These are phyloP conservation scores for Gasterosteus nipponicus DNA, from an alignment of 2,113 vertebrate genomes.

Conservation along the genomic window DNA sequence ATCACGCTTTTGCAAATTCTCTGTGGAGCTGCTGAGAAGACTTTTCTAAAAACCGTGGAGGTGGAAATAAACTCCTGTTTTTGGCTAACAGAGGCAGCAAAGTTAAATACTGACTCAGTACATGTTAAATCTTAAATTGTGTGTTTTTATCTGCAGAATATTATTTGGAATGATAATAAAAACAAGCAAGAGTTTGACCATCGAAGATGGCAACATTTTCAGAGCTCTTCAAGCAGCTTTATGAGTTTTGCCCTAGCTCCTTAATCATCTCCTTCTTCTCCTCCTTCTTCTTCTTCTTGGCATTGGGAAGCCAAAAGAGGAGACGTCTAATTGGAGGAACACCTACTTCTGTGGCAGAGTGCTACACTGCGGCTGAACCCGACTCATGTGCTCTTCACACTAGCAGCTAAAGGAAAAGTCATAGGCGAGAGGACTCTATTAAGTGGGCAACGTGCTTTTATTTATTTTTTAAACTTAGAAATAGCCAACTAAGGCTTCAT, in stretches of 20 bases:
- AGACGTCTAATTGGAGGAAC: constrained; percentile 23
- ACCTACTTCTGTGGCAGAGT: constrained; percentile 52
- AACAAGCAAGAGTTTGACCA: constrained; percentile 1
- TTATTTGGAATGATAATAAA: constrained; percentile 34
- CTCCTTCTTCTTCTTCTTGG: constrained; percentile 3
- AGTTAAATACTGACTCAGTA: constrained; percentile 23
- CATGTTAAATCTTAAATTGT: constrained; percentile 18
- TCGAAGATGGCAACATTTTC: constrained; percentile 1
- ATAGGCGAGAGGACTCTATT: background rate
- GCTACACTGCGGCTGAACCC: constrained; percentile 39
- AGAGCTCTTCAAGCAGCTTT: constrained; percentile 25
- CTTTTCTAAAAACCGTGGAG: constrained; percentile 30
- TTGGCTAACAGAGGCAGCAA: constrained; percentile 1
- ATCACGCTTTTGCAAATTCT: constrained; percentile 48
- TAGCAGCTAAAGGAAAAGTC: constrained; percentile 17
- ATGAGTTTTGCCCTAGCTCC: background rate
- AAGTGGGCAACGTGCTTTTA: background rate
- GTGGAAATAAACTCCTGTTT: constrained; percentile 48
- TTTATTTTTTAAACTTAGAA: background rate
- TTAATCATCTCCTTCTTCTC: background rate
- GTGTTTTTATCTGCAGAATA: constrained; percentile 12
- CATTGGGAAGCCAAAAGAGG: constrained; percentile 23
- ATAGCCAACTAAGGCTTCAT: constrained; percentile 54
- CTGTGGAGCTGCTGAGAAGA: constrained; percentile 27
- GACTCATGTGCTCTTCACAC: constrained; percentile 22